A percentile compares a stretch with the other conserved stretches of the same genome.
Conservation (phyloP, 1,140 invertebrate genomes). For the Drosophila leontia region DNA sequence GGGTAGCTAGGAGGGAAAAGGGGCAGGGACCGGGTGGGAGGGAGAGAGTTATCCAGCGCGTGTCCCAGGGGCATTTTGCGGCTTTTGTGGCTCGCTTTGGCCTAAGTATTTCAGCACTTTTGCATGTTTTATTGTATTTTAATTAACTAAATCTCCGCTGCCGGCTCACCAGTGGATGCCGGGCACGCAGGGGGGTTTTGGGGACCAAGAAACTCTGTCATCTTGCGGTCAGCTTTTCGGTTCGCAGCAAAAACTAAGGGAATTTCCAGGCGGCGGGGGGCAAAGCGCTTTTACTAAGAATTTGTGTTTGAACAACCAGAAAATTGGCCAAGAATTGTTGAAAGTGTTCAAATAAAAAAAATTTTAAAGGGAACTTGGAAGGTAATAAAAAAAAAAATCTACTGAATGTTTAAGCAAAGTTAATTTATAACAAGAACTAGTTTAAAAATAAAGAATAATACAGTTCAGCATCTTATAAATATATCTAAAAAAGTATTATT, state of each 20-base stretch:
- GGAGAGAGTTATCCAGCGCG: conserved; percentile 7
- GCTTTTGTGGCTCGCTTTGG: conserved; percentile 39
- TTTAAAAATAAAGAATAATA: neutral
- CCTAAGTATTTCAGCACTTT: conserved; percentile 49
- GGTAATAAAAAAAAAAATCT: neutral
- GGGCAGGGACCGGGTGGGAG: neutral
- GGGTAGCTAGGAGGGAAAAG: neutral
- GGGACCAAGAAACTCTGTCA: conserved; percentile 40
- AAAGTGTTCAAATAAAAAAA: conserved; percentile 28
- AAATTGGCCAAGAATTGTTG: conserved; percentile 24
- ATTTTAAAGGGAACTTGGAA: neutral
- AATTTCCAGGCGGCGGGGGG: neutral
- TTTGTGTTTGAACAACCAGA: conserved; percentile 8
- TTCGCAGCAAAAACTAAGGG: conserved; percentile 28
- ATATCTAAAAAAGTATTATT: neutral
- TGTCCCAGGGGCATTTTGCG: conserved; percentile 42
- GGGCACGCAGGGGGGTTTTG: neutral
- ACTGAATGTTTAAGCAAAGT: neutral
- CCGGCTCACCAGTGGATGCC: neutral
- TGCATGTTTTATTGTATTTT: conserved; percentile 82
- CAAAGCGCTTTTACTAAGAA: conserved; percentile 11
- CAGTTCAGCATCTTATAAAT: neutral
- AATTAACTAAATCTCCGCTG: conserved; percentile 70
- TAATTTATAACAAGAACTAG: neutral
- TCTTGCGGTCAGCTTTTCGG: conserved; percentile 32